A percentile compares a stretch with the other conserved stretches of the same genome.
Evolutionary conservation across 2,888 invertebrate genomes (phyloP).

Genomic region (Euplagia quadripunctaria): DNA sequence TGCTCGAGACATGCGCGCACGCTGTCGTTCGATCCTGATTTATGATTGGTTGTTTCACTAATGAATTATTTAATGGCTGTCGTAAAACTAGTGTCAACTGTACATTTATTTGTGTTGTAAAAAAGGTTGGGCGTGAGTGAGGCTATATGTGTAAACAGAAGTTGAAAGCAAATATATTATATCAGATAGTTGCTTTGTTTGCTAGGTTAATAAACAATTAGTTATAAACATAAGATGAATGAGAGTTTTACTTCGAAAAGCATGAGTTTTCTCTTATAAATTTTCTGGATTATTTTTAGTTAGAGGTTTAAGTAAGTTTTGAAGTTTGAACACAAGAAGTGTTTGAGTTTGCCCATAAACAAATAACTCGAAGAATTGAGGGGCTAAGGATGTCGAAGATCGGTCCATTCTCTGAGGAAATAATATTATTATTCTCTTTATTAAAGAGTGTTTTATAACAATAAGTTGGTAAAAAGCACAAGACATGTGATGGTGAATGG

Average conservation of each 20-base stretch:
- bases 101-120: conserved; percentile 19
- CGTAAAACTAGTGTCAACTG: conserved; percentile 55
- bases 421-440: too few relatives aligned
- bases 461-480: too few relatives aligned
- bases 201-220: neutral
- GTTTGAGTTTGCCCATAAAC: too few relatives aligned
- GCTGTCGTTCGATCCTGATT: conserved; percentile 57
- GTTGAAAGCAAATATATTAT: neutral
- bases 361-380: too few relatives aligned
- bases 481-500: too few relatives aligned
- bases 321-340: too few relatives aligned
- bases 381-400: too few relatives aligned
- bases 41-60: conserved; percentile 66
- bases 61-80: conserved; percentile 66
- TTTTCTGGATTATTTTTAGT: neutral
- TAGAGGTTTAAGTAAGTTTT: neutral
- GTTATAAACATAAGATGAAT: neutral
- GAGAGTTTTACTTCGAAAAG: neutral
- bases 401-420: too few relatives aligned
- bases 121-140: conserved; percentile 15
- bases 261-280: neutral
- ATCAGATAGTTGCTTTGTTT: neutral
- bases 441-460: too few relatives aligned
- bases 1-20: conserved; percentile 44
- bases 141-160: neutral